These are phyloP conservation scores for Alosa alosa DNA, from an alignment of 2,113 vertebrate species.

Conservation along the genomic window DNA sequence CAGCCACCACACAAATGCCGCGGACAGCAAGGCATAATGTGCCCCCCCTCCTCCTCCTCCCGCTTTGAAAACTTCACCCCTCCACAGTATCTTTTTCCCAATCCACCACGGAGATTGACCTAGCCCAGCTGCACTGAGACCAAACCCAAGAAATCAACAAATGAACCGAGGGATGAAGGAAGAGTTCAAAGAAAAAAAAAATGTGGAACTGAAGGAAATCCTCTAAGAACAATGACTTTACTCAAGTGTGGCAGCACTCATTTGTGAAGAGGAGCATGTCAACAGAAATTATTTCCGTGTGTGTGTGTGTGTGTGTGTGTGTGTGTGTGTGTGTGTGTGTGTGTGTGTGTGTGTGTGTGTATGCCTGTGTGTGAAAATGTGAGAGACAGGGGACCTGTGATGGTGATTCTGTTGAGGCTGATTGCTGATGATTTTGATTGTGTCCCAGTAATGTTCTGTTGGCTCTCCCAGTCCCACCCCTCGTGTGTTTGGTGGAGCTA, in stretches of 20 bases:
- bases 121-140: constrained; percentile 74
- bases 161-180: constrained; percentile 21
- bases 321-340: background rate
- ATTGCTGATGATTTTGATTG: background rate
- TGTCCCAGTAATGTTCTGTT: background rate
- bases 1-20: constrained; percentile 90
- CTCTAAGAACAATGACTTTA: constrained; percentile 27
- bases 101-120: constrained; percentile 20
- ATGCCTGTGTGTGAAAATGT: background rate
- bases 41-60: constrained; percentile 34
- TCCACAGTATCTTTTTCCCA: constrained; percentile 37
- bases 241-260: background rate
- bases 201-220: constrained; percentile 52
- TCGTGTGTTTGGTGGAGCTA: background rate
- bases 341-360: too few relatives aligned
- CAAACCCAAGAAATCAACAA: constrained; percentile 71
- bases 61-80: constrained; percentile 30
- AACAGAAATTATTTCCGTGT: background rate
- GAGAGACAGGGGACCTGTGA: background rate
- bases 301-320: background rate
- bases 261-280: constrained; percentile 8
- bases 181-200: constrained; percentile 55
- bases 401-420: background rate
- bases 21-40: constrained; percentile 87
- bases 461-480: background rate